These are phyloP conservation scores for Crypturellus undulatus DNA, from an alignment of 2,113 vertebrate species.

Conservation along the genomic window DNA sequence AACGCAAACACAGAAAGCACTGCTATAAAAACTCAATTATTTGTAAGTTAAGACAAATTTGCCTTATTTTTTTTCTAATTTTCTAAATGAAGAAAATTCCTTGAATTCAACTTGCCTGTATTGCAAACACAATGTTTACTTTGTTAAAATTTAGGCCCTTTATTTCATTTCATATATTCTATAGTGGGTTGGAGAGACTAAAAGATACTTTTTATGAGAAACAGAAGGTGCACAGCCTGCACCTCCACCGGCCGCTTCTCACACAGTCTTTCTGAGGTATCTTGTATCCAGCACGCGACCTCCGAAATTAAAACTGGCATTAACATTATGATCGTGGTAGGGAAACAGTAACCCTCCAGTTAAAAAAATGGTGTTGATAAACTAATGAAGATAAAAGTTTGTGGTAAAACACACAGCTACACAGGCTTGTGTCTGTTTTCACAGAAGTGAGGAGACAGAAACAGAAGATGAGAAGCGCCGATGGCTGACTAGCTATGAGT, in stretches of 20 bases:
- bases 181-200: not conserved
- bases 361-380: not conserved
- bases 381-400: not conserved
- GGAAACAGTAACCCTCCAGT: not conserved
- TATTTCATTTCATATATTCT: not conserved
- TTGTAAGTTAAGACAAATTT: not conserved
- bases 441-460: not conserved
- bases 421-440: conserved; percentile 22
- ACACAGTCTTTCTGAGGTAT: not conserved
- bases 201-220: not conserved
- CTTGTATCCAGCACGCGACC: not conserved
- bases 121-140: not conserved
- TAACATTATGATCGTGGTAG: not conserved
- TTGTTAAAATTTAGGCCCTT: not conserved
- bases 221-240: not conserved
- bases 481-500: conserved; percentile 23
- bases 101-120: not conserved
- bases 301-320: not conserved
- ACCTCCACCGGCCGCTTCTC: not conserved
- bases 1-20: not conserved
- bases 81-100: not conserved
- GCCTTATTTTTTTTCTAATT: not conserved
- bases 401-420: not conserved
- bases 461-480: not conserved
- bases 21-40: not conserved